Conservation (phyloP, 2,797 vertebrate species). For the Pagetopsis macropterus region DNA sequence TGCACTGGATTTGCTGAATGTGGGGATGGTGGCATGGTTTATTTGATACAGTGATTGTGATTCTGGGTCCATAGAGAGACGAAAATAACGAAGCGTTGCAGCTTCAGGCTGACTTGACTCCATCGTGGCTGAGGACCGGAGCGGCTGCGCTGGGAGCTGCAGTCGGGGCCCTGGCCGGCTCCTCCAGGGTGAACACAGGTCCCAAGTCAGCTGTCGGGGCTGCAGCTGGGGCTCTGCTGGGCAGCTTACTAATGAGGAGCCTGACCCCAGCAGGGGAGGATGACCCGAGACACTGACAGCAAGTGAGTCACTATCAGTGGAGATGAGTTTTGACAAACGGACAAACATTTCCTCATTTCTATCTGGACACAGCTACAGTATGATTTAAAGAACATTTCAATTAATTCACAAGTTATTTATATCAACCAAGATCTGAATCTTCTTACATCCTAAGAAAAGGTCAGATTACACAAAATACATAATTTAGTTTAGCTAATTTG, state of each 20-base stretch:
- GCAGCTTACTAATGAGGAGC: conserved; percentile 34
- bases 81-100: not conserved
- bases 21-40: too few relatives aligned
- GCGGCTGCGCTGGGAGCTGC: conserved; percentile 48
- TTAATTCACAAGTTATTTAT: not conserved
- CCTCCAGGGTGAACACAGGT: not conserved
- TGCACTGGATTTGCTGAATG: not conserved
- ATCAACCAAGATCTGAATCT: not conserved
- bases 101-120: conserved; percentile 3
- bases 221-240: conserved; percentile 53
- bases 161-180: conserved; percentile 33
- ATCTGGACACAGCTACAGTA: too few relatives aligned
- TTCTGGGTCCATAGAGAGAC: conserved; percentile 2
- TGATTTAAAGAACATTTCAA: not conserved
- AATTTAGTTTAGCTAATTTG: not conserved
- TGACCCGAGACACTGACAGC: not conserved
- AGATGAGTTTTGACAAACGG: not conserved
- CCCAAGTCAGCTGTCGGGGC: conserved; percentile 39
- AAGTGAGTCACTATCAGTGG: not conserved
- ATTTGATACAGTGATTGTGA: not conserved
- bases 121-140: conserved; percentile 27
- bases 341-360: not conserved
- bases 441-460: not conserved
- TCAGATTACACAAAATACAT: not conserved
- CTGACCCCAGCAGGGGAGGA: not conserved